phyloP scores from a whole-genome alignment of 2,797 vertebrate species.

The Artibeus lituratus region DNA sequence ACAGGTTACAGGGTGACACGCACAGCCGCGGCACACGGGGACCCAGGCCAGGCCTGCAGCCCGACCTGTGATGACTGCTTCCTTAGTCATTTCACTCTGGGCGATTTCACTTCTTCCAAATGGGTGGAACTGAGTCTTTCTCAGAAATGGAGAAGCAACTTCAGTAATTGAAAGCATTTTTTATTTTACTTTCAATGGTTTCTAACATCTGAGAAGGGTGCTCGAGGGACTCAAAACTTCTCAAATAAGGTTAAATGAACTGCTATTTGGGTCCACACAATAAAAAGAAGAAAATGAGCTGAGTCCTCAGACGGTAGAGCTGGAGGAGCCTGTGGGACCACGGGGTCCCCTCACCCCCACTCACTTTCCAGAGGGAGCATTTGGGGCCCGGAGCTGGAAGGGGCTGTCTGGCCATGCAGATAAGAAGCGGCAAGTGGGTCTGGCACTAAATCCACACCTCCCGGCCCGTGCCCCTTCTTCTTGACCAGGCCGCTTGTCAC shows the following conservation, averaged over 20 bases:
- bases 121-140: not conserved
- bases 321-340: not conserved
- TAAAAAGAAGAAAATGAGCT: slow-evolving; percentile 10
- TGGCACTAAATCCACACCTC: not conserved
- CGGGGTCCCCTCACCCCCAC: too few relatives aligned
- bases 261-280: not conserved
- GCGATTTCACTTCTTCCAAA: slow-evolving; percentile 26
- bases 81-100: not conserved
- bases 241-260: slow-evolving; percentile 6
- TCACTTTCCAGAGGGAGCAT: not conserved
- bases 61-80: not conserved
- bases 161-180: slow-evolving; percentile 43
- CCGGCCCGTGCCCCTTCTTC: not conserved
- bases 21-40: not conserved
- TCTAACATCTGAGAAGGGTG: slow-evolving; percentile 11
- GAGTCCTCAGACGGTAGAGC: not conserved
- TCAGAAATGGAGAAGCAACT: slow-evolving; percentile 27
- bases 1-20: not conserved
- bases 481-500: not conserved
- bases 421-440: not conserved
- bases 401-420: not conserved
- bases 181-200: slow-evolving; percentile 14
- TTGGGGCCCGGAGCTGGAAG: not conserved
- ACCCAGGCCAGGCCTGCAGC: not conserved
- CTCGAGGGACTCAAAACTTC: not conserved